Conservation (phyloP, 1,140 invertebrate genomes). For the Spodoptera frugiperda region DNA sequence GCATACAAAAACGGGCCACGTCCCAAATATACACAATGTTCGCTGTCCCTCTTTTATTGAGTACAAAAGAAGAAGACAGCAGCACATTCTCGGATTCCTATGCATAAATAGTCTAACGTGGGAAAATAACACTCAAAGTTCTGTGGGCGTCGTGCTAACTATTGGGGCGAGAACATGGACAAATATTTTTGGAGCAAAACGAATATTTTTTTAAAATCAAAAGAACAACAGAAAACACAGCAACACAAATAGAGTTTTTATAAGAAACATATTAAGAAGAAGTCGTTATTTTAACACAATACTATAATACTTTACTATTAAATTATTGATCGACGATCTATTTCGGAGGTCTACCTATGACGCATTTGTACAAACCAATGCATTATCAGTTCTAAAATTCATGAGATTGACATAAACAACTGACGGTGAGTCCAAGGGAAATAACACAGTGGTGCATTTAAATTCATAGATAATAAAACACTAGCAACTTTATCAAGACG, state of each 20-base stretch:
- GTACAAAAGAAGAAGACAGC: conserved; percentile 52
- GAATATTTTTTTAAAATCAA: neutral
- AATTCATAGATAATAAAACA: too few relatives aligned
- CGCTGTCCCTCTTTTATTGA: conserved; percentile 53
- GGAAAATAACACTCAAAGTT: conserved; percentile 65
- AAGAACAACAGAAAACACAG: neutral
- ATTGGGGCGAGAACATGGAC: conserved; percentile 29
- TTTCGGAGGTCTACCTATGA: too few relatives aligned
- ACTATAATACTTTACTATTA: too few relatives aligned
- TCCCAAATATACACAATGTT: conserved; percentile 51
- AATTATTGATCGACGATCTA: too few relatives aligned
- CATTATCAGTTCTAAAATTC: too few relatives aligned
- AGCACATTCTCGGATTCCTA: conserved; percentile 55
- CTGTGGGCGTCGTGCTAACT: conserved; percentile 57
- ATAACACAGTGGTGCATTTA: too few relatives aligned
- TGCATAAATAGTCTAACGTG: conserved; percentile 64
- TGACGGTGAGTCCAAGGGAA: too few relatives aligned
- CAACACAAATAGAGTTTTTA: neutral
- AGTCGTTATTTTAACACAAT: too few relatives aligned
- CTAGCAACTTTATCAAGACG: too few relatives aligned
- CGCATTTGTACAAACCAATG: too few relatives aligned
- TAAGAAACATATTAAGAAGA: neutral
- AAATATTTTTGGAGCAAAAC: conserved; percentile 12
- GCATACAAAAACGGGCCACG: conserved; percentile 63
- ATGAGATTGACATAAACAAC: too few relatives aligned